Evolutionary conservation across 2,113 vertebrate species (phyloP).

Genomic region (Carassius auratus): DNA sequence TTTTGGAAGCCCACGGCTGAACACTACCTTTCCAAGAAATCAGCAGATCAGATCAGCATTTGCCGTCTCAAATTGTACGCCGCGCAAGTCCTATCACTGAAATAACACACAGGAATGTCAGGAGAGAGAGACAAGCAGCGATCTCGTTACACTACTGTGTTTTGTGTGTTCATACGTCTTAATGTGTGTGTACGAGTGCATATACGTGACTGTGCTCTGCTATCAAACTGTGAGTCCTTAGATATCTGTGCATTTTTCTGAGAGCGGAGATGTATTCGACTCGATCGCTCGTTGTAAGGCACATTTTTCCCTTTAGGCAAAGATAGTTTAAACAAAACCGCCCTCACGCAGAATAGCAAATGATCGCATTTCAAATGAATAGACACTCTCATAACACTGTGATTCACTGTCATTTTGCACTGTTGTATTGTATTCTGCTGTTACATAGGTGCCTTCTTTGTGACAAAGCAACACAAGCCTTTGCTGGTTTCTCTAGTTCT

Average conservation of each 20-base stretch:
- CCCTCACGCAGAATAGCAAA: constrained; percentile 9
- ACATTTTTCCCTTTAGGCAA: constrained; percentile 26
- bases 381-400: constrained; percentile 19
- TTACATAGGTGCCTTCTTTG: constrained; percentile 23
- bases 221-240: constrained; percentile 75
- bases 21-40: constrained; percentile 66
- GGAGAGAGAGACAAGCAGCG: constrained; percentile 52
- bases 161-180: constrained; percentile 61
- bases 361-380: neutral
- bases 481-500: constrained; percentile 12
- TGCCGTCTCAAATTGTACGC: constrained; percentile 53
- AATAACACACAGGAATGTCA: constrained; percentile 75
- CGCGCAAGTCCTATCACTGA: constrained; percentile 81
- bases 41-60: constrained; percentile 54
- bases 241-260: constrained; percentile 51
- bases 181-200: constrained; percentile 51
- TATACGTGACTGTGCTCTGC: constrained; percentile 38
- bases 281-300: constrained; percentile 20
- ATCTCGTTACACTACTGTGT: constrained; percentile 70
- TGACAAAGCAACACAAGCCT: neutral
- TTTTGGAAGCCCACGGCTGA: constrained; percentile 35
- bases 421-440: constrained; percentile 10
- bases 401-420: constrained; percentile 38
- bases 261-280: constrained; percentile 51
- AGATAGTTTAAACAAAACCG: neutral